Conservation (phyloP, 2,113 vertebrate species). For the Progne subis region DNA sequence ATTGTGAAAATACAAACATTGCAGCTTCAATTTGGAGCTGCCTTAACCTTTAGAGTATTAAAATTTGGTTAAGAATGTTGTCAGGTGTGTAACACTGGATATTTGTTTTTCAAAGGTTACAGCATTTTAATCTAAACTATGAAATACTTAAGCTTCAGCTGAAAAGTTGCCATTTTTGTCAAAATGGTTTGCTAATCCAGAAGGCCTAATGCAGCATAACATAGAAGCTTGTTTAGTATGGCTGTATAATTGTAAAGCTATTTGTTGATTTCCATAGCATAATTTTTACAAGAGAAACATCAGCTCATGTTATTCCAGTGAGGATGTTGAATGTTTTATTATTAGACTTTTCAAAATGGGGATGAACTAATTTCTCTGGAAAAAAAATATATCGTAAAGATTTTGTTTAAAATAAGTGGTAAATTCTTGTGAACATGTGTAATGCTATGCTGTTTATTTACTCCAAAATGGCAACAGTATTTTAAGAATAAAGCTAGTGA, state of each 20-base stretch:
- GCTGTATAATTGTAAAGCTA: slow-evolving; percentile 62
- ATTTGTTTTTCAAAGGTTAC: slow-evolving; percentile 62
- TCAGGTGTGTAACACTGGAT: slow-evolving; percentile 52
- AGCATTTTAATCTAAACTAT: slow-evolving; percentile 62
- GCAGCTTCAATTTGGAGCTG: slow-evolving; percentile 59
- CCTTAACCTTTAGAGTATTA: slow-evolving; percentile 53
- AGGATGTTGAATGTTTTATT: slow-evolving; percentile 69
- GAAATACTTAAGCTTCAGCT: slow-evolving; percentile 63
- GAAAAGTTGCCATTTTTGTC: slow-evolving; percentile 62
- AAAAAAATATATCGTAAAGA: slow-evolving; percentile 39
- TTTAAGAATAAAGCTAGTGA: slow-evolving; percentile 75
- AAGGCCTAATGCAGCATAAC: slow-evolving; percentile 66
- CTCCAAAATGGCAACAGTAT: slow-evolving; percentile 73
- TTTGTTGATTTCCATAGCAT: slow-evolving; percentile 59
- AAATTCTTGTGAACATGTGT: slow-evolving; percentile 73
- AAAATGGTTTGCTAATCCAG: slow-evolving; percentile 68
- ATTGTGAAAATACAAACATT: slow-evolving; percentile 34
- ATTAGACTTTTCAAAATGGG: slow-evolving; percentile 72
- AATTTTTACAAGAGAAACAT: slow-evolving; percentile 61
- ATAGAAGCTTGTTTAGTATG: slow-evolving; percentile 63
- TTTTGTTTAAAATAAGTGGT: slow-evolving; percentile 69
- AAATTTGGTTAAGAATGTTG: slow-evolving; percentile 53
- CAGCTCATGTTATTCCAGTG: slow-evolving; percentile 36
- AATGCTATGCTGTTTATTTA: slow-evolving; percentile 74
- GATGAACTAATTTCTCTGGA: slow-evolving; percentile 71